These are phyloP conservation scores for Nothocercus julius DNA, from an alignment of 2,113 vertebrate species.

Conservation along the genomic window DNA sequence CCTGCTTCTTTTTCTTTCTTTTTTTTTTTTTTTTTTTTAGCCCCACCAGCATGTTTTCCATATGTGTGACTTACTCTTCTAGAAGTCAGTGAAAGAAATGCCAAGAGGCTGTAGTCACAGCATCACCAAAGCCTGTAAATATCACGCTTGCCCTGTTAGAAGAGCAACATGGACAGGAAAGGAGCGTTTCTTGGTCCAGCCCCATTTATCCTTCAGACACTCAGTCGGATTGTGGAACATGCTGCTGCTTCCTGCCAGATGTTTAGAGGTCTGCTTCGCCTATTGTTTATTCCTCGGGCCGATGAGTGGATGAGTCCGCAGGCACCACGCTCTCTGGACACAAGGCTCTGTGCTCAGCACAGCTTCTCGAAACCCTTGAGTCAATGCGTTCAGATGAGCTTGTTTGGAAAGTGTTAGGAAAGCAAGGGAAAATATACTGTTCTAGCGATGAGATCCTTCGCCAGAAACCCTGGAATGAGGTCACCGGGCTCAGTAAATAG, in stretches of 20 bases:
- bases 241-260: constrained; percentile 23
- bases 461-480: neutral
- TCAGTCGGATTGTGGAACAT: neutral
- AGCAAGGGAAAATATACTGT: constrained; percentile 18
- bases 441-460: neutral
- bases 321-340: neutral
- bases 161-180: neutral
- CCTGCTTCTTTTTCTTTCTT: neutral
- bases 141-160: neutral
- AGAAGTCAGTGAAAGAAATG: neutral
- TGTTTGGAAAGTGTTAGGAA: constrained; percentile 52
- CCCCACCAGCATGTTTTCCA: constrained; percentile 24
- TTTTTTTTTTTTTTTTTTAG: neutral
- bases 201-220: constrained; percentile 44
- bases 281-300: constrained; percentile 29
- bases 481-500: neutral
- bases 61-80: neutral
- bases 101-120: constrained; percentile 41
- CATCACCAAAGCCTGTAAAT: neutral
- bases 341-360: neutral
- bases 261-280: constrained; percentile 20
- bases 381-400: neutral
- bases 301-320: neutral
- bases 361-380: constrained; percentile 40
- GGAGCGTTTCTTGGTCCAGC: neutral